Evolutionary conservation across 1,140 invertebrate species (phyloP), one percentile per base, ranked within the genome.

Genomic region (Ostrea denselamellosa): DNA sequence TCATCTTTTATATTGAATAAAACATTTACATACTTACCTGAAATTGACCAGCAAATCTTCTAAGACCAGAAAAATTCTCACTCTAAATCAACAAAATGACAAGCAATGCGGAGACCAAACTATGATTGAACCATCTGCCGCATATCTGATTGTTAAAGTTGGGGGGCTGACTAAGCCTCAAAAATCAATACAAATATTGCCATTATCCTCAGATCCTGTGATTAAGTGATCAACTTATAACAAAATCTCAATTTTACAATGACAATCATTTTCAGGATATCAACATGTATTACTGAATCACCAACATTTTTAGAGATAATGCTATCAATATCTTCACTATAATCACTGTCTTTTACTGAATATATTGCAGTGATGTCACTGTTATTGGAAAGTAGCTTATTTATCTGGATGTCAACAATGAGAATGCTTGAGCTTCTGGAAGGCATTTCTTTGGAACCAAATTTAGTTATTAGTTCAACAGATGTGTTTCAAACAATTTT

Each of bases 171-270:
- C 68, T 77, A 25, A 77, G 68, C 25, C 68, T 25, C 22, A 77
- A 77, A 77, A 77, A 77, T 77, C 68, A 77, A 86, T 56, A 85
- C 52, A 77, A 22, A 83, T 28, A 65, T 85, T 22, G 85, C 54
- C 58, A 85, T 85, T 85, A 81, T 81, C 77, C 81, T 53, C 83
- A 85, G 71, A 51, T 86, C 85, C 85, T 28, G 53, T 53, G 68
- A 77, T 77, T 77, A 77, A 77, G 68, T 17, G 68, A 77, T 77
- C 68, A 28, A 34, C 68, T 14, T 77, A 77, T 77, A 28, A 77
- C 68, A 77, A 77, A 25, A 25, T 34, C 25, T 34, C 22, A 25
- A 77, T 0, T 77, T 77, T 25, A 77, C 68, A 77, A 12, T 77
- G 28, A 77, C 25, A 7, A 77, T 25, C 22, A 77, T 44, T 77